Evolutionary conservation across 2,797 vertebrate species (phyloP).

Genomic region (Gobionotothen gibberifrons): DNA sequence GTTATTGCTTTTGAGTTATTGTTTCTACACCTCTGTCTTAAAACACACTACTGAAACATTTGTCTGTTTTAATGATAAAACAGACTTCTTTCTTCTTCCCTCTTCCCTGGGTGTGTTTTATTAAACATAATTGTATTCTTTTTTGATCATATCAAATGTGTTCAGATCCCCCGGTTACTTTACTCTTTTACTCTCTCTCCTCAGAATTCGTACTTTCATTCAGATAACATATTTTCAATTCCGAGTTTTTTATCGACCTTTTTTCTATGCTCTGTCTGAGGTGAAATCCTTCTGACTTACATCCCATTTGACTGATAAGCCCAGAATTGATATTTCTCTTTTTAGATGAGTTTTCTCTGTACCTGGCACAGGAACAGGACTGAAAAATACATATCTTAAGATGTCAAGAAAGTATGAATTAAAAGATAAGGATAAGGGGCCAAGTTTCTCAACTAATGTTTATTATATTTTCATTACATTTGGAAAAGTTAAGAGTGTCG

Average conservation of each 20-base stretch:
- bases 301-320: slow-evolving; percentile 73
- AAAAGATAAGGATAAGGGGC: slow-evolving; percentile 57
- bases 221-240: slow-evolving; percentile 38
- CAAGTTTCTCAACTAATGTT: slow-evolving; percentile 49
- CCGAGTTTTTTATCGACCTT: slow-evolving; percentile 42
- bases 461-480: slow-evolving; percentile 56
- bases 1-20: slow-evolving; percentile 29
- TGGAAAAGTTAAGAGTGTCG: slow-evolving; percentile 45
- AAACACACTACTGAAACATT: slow-evolving; percentile 13
- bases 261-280: slow-evolving; percentile 34
- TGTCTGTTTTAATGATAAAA: slow-evolving; percentile 2
- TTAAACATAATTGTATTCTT: slow-evolving; percentile 26
- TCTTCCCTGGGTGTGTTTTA: slow-evolving; percentile 2
- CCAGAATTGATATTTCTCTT: slow-evolving; percentile 54
- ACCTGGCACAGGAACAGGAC: slow-evolving; percentile 1
- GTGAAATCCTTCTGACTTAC: slow-evolving; percentile 52
- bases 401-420: slow-evolving; percentile 50
- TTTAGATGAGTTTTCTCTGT: background rate
- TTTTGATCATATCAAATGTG: slow-evolving; percentile 23
- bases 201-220: slow-evolving; percentile 13
- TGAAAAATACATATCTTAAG: slow-evolving; percentile 39
- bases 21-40: slow-evolving; percentile 11
- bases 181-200: background rate
- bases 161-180: slow-evolving; percentile 25
- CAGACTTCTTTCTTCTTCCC: background rate